Base-by-base conservation (phyloP, 2,888 invertebrate species). In the Apamea epomidion region DNA sequence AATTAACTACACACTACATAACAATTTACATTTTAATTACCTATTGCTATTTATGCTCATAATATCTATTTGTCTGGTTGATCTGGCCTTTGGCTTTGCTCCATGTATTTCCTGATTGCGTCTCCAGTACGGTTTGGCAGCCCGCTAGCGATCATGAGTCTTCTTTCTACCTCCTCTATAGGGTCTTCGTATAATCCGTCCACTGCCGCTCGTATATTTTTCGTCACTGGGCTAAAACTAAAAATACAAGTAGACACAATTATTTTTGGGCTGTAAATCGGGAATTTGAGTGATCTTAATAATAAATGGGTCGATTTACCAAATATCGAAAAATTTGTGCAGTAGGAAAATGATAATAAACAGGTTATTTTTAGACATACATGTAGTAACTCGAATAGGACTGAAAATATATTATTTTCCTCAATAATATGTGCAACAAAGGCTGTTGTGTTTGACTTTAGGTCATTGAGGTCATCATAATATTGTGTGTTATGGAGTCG, bases 161-260 rank as follows among this genome's bases (percentile, higher is more conserved):
- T 94, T 74, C 97, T 94, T 88, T 97, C 97, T 5, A 96, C 94
- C 86, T 96, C 96, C 84, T 95, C 94, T 76, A 95, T 92, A 4
- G 97, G 95, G 83, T 97, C 97, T 88, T 95, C 95, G 79, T 95
- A 96, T 0, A 96, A 84, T 5, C 65, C 83, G 45, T 95, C 94
- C 12, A 92, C 12, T 12, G 93, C 90, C 86, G 93, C 91, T 72
- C 95, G 93, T 62, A 94, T 83, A 32, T 95, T 96, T 69, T 78
- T 58, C 14, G 96, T 93, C 5, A 90, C 21, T 62, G 89, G 89
- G 21, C 92, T 84, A 74, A 90, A 94, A 89, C 97, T 97, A 91
- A 83, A 95, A 88, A 65, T 42, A 10, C 10, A 81, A 74, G 8
- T n/a, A 37, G 29, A 37, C 12, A 37, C 8, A 32, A 42, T 7